These are phyloP conservation scores for Tribolium castaneum DNA, from an alignment of 1,140 invertebrate genomes.

Conservation along the genomic window DNA sequence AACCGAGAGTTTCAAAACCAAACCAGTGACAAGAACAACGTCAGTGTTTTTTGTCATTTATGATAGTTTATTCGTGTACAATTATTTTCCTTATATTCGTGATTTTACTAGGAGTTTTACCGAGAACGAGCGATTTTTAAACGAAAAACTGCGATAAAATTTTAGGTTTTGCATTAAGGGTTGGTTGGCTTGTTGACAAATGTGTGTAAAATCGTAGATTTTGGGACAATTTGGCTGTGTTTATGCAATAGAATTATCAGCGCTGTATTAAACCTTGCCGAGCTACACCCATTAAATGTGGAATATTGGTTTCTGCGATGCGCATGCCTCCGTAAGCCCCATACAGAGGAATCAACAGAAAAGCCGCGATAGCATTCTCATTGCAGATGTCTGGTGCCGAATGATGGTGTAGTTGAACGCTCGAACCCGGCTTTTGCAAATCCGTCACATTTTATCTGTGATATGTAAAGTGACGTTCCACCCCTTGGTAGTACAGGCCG, in stretches of 20 bases:
- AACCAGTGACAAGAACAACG: not conserved
- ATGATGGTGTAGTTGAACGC: not conserved
- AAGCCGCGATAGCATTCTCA: conserved; percentile 23
- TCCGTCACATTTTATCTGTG: conserved; percentile 12
- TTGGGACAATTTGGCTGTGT: not conserved
- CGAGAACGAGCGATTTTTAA: not conserved
- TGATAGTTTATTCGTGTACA: not conserved
- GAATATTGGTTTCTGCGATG: not conserved
- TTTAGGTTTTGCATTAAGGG: too few relatives aligned
- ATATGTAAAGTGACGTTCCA: conserved; percentile 24
- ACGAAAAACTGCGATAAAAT: too few relatives aligned
- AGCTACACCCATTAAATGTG: not conserved
- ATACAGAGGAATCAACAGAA: conserved; percentile 9
- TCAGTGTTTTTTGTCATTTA: not conserved
- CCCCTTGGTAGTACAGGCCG: not conserved
- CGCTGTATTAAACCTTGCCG: not conserved
- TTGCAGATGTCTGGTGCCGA: conserved; percentile 2
- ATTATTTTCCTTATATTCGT: not conserved
- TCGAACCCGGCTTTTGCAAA: conserved; percentile 25
- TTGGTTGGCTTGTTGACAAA: too few relatives aligned
- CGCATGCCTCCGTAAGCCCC: not conserved
- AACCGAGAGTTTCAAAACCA: not conserved
- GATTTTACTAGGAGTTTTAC: not conserved
- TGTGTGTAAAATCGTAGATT: not conserved
- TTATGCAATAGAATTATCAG: conserved; percentile 1